These are phyloP conservation scores for Euphydryas editha DNA, from an alignment of 2,888 invertebrate genomes.

Conservation along the genomic window DNA sequence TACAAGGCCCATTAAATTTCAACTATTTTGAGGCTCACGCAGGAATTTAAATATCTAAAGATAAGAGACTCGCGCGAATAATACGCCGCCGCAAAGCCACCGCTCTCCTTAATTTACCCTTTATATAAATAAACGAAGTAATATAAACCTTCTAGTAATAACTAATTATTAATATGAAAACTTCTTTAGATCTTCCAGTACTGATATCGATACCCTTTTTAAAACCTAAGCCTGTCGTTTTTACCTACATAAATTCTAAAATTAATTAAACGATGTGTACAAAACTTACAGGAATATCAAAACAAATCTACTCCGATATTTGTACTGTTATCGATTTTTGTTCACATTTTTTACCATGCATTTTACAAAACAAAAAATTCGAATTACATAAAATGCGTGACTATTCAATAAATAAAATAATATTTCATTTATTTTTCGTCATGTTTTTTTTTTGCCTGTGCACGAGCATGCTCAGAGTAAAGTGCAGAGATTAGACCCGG, in stretches of 20 bases:
- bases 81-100: conserved; percentile 56
- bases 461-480: conserved; percentile 52
- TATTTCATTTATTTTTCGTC: conserved; percentile 29
- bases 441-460: conserved; percentile 27
- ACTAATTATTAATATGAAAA: not conserved
- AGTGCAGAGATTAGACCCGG: conserved; percentile 79
- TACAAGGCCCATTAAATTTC: conserved; percentile 64
- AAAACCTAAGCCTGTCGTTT: no score
- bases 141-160: not conserved
- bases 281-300: no score
- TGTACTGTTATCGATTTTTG: no score
- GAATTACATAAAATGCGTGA: not conserved
- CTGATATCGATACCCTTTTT: not conserved
- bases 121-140: conserved; percentile 56
- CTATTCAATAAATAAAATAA: conserved; percentile 23
- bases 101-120: conserved; percentile 66
- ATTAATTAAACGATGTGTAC: no score
- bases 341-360: no score
- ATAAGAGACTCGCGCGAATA: conserved; percentile 80
- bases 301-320: no score
- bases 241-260: no score
- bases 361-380: no score
- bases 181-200: not conserved
- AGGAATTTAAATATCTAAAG: conserved; percentile 65
- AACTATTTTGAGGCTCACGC: conserved; percentile 60